Evolutionary conservation across 2,888 invertebrate species (phyloP).

Genomic region (Rhaphigaster nebulosa): DNA sequence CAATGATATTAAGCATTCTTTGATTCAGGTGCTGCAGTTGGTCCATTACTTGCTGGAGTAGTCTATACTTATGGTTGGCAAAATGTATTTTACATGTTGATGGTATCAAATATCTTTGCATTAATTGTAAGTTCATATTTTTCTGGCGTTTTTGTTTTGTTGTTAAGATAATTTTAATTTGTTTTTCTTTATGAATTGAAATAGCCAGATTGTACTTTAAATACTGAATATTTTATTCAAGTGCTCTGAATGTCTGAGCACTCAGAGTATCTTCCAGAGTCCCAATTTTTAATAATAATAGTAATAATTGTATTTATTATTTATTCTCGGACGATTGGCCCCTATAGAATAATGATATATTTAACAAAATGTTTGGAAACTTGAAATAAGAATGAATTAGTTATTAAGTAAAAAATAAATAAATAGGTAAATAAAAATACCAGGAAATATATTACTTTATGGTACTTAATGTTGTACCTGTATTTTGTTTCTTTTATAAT

Average conservation of each 20-base stretch:
- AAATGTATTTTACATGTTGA: slow-evolving; percentile 92
- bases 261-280: background rate
- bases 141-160: background rate
- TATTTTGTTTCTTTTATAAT: too few species aligned
- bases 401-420: too few species aligned
- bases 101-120: slow-evolving; percentile 84
- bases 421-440: too few species aligned
- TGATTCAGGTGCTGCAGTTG: slow-evolving; percentile 86
- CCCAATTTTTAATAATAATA: background rate
- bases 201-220: background rate
- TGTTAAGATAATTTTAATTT: too few species aligned
- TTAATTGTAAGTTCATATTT: slow-evolving; percentile 73
- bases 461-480: too few species aligned
- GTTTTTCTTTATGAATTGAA: too few species aligned
- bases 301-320: background rate
- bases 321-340: background rate
- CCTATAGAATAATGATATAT: background rate
- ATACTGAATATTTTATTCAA: background rate
- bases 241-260: background rate
- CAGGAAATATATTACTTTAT: too few species aligned
- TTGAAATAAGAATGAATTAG: too few species aligned
- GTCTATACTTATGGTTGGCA: slow-evolving; percentile 84
- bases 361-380: background rate
- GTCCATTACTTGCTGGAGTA: slow-evolving; percentile 89
- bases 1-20: background rate